Base-by-base conservation (phyloP, 2,888 invertebrate genomes). In the Dynastes tityus region DNA sequence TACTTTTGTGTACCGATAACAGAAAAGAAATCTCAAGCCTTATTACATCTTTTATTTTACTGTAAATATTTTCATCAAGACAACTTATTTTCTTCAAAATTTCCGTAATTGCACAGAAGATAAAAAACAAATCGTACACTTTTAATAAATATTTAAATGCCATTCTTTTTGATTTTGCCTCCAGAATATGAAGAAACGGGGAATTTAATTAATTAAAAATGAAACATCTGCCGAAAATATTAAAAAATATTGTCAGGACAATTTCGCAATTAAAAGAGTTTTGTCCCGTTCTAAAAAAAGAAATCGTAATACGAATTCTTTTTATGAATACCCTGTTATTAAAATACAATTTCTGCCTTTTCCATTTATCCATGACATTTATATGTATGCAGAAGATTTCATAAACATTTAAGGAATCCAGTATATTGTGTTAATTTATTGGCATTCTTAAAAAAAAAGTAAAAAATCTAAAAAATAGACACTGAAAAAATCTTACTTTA, bases 201-300 rank as follows among this genome's bases (percentile, higher is more conserved):
- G 55, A 55, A 55, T 55, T 55, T 55, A 55, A 55, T 55, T 55
- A 55, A 55, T 55, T 55, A 55, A 55, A n/a, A 55, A n/a, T n/a
- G 13, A 55, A 22, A n/a, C n/a, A 4, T 55, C 55, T 55, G 55
- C n/a, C n/a, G n/a, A 55, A 55, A 55, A 55, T 55, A 55, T 55
- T 55, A 55, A 55, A 55, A 22, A 55, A n/a, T 55, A 55, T 55
- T 22, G 55, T 55, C 55, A 55, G n/a, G 22, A 55, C 55, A 55
- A 55, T 55, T 55, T 55, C n/a, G 55, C 16, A 55, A 55, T 55
- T 55, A 55, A 55, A 32, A 13, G 22, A 55, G 6, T n/a, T n/a
- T 55, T 55, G 16, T n/a, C 1, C 55, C n/a, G n/a, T 55, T 13
- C 6, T 22, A 55, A 55, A 55, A 55, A 55, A 53, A 55, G 55